Evolutionary conservation across 2,113 vertebrate species (phyloP).

Genomic region (Ceuthmochares aereus): DNA sequence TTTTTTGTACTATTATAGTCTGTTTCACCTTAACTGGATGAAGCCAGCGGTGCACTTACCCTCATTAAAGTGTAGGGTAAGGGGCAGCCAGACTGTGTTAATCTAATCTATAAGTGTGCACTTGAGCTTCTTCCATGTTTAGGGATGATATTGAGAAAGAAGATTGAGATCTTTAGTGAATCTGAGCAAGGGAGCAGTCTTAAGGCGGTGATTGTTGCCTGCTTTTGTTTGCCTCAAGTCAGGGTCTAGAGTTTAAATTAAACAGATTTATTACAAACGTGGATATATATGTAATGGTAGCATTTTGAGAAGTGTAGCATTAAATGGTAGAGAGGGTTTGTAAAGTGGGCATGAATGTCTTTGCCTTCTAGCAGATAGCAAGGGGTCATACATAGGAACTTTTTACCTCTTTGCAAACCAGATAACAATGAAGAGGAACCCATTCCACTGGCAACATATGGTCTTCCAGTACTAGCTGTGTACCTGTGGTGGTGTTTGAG

Average conservation of each 20-base stretch:
- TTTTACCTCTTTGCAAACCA: not conserved
- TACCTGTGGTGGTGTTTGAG: no score
- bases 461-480: not conserved
- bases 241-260: not conserved
- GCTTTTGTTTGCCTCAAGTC: not conserved
- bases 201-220: not conserved
- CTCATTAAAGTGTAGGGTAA: not conserved
- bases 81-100: not conserved
- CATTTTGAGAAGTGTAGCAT: not conserved
- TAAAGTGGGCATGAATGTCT: not conserved
- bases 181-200: not conserved
- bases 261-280: not conserved
- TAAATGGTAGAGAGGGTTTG: not conserved
- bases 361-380: not conserved
- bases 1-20: not conserved
- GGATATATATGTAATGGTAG: fast-evolving
- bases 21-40: not conserved
- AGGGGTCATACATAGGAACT: not conserved
- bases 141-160: not conserved
- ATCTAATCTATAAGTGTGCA: not conserved
- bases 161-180: not conserved
- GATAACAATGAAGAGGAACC: not conserved
- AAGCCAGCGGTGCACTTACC: not conserved
- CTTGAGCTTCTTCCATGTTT: not conserved
- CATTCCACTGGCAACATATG: not conserved